Evolutionary conservation across 1,140 invertebrate species (phyloP).

Genomic region (Bombus vancouverensis): DNA sequence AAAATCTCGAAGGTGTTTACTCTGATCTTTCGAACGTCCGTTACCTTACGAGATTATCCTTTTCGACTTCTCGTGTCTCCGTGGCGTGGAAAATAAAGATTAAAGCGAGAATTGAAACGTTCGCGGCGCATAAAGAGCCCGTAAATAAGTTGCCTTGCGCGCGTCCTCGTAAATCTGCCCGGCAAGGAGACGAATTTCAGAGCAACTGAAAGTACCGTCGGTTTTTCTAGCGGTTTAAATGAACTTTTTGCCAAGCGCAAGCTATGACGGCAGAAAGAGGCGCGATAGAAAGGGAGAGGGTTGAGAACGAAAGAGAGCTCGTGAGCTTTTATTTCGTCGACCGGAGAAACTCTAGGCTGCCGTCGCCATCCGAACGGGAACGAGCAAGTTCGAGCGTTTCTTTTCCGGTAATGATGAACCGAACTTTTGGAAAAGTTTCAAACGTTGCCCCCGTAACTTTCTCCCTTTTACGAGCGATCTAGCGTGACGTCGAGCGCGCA

Average conservation of each 20-base stretch:
- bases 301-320: not conserved
- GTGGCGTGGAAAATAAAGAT: not conserved
- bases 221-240: conserved; percentile 48
- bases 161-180: conserved; percentile 34
- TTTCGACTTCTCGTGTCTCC: not conserved
- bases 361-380: conserved; percentile 15
- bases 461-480: conserved; percentile 45
- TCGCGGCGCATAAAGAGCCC: conserved; percentile 25
- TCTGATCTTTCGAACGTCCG: not conserved
- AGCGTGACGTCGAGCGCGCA: conserved; percentile 37
- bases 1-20: not conserved
- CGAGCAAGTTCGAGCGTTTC: conserved; percentile 58
- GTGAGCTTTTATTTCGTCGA: conserved; percentile 48
- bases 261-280: not conserved
- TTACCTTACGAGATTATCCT: not conserved
- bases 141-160: conserved; percentile 50
- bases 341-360: conserved; percentile 11
- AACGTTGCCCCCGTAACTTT: conserved; percentile 59
- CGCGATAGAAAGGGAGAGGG: not conserved
- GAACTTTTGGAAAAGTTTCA: conserved; percentile 61
- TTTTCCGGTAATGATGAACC: conserved; percentile 66
- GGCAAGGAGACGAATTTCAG: conserved; percentile 33
- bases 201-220: conserved; percentile 44
- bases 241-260: conserved; percentile 18
- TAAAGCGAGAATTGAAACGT: conserved; percentile 45